phyloP scores from a whole-genome alignment of 2,113 vertebrate species.

The Microcebus lehilahytsara region DNA sequence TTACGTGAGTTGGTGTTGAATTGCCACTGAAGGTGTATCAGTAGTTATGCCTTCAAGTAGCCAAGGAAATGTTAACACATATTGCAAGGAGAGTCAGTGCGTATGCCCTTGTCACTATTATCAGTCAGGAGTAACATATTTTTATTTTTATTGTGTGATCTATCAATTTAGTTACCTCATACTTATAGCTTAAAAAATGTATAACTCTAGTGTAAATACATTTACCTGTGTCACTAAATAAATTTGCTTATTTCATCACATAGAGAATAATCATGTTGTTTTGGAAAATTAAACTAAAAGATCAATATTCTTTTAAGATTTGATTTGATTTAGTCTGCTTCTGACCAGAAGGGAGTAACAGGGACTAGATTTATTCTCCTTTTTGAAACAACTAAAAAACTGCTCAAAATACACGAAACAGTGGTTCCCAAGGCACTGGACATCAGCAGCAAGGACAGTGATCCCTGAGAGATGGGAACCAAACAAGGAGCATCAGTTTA shows the following conservation, averaged over 20 bases:
- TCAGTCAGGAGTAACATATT: neutral
- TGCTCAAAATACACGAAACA: neutral
- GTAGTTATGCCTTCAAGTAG: neutral
- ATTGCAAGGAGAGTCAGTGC: neutral
- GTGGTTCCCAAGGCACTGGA: neutral
- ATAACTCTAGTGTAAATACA: neutral
- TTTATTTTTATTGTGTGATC: neutral
- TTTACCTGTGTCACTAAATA: neutral
- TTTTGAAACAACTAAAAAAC: slow-evolving; percentile 14
- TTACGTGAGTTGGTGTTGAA: neutral
- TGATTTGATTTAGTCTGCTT: neutral
- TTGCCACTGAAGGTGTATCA: neutral
- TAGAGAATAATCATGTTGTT: neutral
- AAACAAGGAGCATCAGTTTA: neutral
- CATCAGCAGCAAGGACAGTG: neutral
- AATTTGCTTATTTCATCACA: neutral
- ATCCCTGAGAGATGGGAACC: neutral
- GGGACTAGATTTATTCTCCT: neutral
- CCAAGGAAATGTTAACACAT: neutral
- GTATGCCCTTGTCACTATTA: neutral
- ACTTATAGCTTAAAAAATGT: neutral
- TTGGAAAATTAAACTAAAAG: slow-evolving; percentile 15
- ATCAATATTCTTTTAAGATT: slow-evolving; percentile 19
- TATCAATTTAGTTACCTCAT: neutral
- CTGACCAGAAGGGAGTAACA: neutral